Conservation (phyloP, 30 jellyfish, hydroid and myxozoan species). For the Sanderia malayensis region DNA sequence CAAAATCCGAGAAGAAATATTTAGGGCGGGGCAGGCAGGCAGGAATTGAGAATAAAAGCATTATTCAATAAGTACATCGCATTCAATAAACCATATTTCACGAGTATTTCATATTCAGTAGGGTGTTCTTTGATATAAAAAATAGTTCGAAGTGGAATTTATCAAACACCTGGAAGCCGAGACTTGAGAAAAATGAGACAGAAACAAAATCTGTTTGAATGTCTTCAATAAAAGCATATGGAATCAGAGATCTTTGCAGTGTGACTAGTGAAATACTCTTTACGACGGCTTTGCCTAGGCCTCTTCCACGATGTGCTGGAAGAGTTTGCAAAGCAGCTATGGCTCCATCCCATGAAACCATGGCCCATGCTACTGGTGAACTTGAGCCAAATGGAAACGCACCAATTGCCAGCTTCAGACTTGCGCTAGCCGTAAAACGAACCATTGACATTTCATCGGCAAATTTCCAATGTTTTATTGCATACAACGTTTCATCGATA, state of each 20-base stretch:
- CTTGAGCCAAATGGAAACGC: conserved; percentile 34
- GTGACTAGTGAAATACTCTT: conserved; percentile 12
- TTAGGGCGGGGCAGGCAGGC: too few relatives aligned
- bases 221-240: conserved; percentile 44
- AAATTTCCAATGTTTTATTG: conserved; percentile 50
- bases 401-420: conserved; percentile 43
- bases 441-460: conserved; percentile 2
- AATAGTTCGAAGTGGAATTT: not conserved
- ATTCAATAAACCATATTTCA: too few relatives aligned
- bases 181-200: conserved; percentile 30
- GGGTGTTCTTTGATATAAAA: too few relatives aligned
- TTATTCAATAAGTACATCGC: too few relatives aligned
- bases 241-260: conserved; percentile 23
- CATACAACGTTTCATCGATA: conserved; percentile 30
- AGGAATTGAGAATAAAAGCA: too few relatives aligned
- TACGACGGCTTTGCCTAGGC: conserved; percentile 50
- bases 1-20: too few relatives aligned
- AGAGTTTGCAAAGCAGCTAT: conserved; percentile 51
- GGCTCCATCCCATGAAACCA: conserved; percentile 63
- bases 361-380: conserved; percentile 58
- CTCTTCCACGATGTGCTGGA: conserved; percentile 44
- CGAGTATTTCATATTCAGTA: too few relatives aligned
- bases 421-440: conserved; percentile 45
- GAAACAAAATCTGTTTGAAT: conserved; percentile 36
- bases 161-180: conserved; percentile 27